A percentile compares a stretch with the other conserved stretches of the same genome.
Conservation (phyloP, 2,113 vertebrate genomes). For the Scalopus aquaticus region DNA sequence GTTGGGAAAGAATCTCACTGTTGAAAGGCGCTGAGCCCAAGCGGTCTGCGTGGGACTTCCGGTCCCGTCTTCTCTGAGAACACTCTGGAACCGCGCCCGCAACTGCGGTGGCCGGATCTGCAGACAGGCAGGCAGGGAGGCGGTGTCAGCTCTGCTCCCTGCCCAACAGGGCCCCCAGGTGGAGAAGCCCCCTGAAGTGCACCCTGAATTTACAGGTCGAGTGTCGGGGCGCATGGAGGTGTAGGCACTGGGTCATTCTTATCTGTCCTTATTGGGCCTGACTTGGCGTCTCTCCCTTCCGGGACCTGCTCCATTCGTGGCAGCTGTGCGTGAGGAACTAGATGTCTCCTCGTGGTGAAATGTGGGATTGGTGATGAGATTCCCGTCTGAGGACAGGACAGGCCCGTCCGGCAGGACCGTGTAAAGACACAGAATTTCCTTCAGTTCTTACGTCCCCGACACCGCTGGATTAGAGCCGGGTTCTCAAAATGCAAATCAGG, state of each 20-base stretch:
- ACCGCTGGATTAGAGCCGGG: no score
- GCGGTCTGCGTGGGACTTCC: no score
- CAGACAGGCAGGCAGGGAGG: no score
- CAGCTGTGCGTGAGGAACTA: neutral
- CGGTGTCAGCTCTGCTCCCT: no score
- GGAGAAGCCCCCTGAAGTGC: no score
- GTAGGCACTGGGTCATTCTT: neutral
- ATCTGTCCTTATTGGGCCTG: neutral
- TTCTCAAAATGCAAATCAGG: neutral
- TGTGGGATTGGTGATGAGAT: neutral
- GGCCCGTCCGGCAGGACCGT: neutral
- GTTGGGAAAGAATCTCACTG: neutral
- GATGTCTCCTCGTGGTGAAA: neutral
- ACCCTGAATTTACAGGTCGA: no score
- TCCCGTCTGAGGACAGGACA: accelerated
- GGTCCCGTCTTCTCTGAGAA: accelerated
- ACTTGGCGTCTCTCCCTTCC: neutral
- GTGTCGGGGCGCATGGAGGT: no score
- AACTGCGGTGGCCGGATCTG: neutral
- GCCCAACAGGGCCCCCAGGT: no score
- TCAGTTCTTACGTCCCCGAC: accelerated
- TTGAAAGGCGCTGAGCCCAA: no score
- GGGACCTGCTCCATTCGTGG: neutral
- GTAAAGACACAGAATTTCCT: neutral
- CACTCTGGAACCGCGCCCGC: accelerated